phyloP scores from a whole-genome alignment of 2,113 vertebrate genomes.

The Atherinomorus stipes region DNA sequence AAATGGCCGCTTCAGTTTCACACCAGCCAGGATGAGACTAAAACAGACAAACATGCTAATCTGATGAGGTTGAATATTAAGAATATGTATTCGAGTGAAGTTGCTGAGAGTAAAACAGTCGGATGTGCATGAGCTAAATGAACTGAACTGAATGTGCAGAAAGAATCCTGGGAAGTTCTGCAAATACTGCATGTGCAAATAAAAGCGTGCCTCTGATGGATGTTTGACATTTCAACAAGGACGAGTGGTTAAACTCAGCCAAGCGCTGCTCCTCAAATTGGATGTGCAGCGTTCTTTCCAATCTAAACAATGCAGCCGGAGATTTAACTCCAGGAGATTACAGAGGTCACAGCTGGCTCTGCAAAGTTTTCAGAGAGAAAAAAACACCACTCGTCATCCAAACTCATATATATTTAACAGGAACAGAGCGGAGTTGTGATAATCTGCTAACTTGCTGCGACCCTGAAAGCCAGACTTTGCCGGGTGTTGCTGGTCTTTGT shows the following conservation, averaged over 20 bases:
- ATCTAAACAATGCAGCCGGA: constrained; percentile 19
- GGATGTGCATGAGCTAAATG: background rate
- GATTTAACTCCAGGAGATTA: constrained; percentile 28
- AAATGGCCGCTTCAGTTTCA: constrained; percentile 54
- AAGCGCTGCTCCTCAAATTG: constrained; percentile 19
- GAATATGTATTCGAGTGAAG: constrained; percentile 35
- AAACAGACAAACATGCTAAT: constrained; percentile 43
- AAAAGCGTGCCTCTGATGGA: constrained; percentile 7
- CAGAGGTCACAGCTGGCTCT: background rate
- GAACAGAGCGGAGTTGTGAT: no score
- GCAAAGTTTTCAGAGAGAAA: background rate
- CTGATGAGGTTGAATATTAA: constrained; percentile 41
- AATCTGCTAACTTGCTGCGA: no score
- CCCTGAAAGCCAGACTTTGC: no score
- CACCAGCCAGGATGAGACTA: constrained; percentile 32
- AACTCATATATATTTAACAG: no score
- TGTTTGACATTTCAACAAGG: constrained; percentile 50
- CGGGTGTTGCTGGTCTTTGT: no score
- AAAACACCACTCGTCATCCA: no score
- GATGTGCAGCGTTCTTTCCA: background rate
- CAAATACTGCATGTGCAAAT: constrained; percentile 2
- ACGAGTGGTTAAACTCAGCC: constrained; percentile 13
- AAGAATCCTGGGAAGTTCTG: constrained; percentile 12
- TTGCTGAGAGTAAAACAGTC: constrained; percentile 1
- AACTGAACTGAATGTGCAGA: constrained; percentile 4